Base-by-base conservation (phyloP, 2,113 vertebrate species). In the Urocolius indicus region DNA sequence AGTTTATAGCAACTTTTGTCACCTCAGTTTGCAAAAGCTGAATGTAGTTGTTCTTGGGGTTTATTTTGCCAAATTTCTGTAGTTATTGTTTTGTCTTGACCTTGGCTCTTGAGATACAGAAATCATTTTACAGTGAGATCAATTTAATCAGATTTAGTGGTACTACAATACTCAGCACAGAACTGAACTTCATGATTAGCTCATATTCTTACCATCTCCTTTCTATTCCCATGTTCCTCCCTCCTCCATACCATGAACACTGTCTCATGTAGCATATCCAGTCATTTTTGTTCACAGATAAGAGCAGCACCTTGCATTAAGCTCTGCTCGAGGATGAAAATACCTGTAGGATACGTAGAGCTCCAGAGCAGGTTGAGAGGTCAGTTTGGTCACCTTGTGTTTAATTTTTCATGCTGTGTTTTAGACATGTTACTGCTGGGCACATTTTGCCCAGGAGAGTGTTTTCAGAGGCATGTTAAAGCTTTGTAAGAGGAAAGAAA, bases 111-210 rank as follows among this genome's bases (percentile, higher is more conserved):
- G 52, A 22, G 71, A 52, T 80, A 54, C 77, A 85, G 78, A 72
- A 87, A 74, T 63, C 23, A 83, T 91, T 94, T 77, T 72, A 63
- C 41, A 76, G 84, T 67, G 61, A 84, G 84, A 84, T 89, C 84
- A 76, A 8, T 90, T 93, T 95, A 84, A 87, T 84, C 54, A 93
- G 87, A 87, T 91, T 89, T 87, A 82, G 69, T 90, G 87, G 86
- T 95, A 94, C 67, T 61, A 26, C 43, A 38, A 75, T 71, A 26
- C 87, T 94, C 75, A 80, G 68, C 63, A 59, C 68, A 71, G 66
- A 91, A 94, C 27, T 89, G 65, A 94, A 93, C 90, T 86, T 93
- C 55, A 55, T 78, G 32, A 90, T 90, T 77, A 92, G 85, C 61
- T 95, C 68, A 62, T 72, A 93, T 92, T 94, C 74, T 82, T 72